Percentiles rank a stretch among this genome's conserved stretches.
These are phyloP conservation scores for Caranx melampygus DNA, from an alignment of 2,113 vertebrate genomes.

Conservation along the genomic window DNA sequence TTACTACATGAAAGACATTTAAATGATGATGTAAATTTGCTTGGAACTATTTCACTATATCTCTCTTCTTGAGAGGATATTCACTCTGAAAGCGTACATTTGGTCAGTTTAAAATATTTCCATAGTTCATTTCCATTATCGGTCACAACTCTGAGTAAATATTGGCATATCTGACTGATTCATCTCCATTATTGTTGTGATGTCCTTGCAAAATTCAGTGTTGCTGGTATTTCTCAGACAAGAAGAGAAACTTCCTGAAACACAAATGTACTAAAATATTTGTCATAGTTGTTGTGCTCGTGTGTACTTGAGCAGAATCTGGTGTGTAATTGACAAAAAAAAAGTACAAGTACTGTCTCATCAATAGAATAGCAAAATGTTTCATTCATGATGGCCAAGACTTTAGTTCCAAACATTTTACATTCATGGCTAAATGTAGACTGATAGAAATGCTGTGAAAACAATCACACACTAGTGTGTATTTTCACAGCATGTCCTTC, in stretches of 20 bases:
- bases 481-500: too few relatives aligned
- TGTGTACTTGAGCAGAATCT: background rate
- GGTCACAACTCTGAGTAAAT: background rate
- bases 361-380: background rate
- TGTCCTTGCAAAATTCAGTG: background rate
- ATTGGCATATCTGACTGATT: background rate
- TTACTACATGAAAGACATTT: background rate
- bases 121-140: too few relatives aligned
- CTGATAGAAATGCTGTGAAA: constrained; percentile 5
- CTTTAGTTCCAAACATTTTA: constrained; percentile 40
- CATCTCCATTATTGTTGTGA: background rate
- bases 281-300: background rate
- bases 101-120: background rate
- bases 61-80: background rate
- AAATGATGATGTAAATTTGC: background rate
- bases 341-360: background rate
- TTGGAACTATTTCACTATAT: constrained; percentile 50
- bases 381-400: background rate
- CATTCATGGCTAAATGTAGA: background rate
- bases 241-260: background rate
- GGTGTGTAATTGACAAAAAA: background rate
- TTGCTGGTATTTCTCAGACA: background rate
- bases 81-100: background rate
- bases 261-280: background rate
- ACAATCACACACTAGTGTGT: background rate